A percentile compares a stretch with the other conserved stretches of the same genome.
Evolutionary conservation across 2,888 invertebrate genomes (phyloP).

Genomic region (Dione juno): DNA sequence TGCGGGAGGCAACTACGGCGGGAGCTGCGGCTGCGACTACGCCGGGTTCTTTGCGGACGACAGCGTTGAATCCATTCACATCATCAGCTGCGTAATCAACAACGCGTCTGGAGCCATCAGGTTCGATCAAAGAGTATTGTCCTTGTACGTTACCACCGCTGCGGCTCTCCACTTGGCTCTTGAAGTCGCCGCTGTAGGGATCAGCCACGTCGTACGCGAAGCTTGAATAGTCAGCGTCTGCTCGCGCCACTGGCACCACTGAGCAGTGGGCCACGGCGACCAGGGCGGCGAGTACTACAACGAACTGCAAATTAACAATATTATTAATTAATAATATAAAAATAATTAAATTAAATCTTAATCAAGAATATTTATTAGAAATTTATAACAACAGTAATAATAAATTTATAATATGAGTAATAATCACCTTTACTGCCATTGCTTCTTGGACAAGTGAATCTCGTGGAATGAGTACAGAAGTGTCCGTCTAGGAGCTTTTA

Average conservation of each 20-base stretch:
- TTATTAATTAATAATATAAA: conserved; percentile 33
- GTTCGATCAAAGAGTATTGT: conserved; percentile 80
- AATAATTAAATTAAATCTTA: not conserved
- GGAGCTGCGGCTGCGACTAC: conserved; percentile 56
- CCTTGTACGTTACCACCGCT: conserved; percentile 85
- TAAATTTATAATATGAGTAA: not conserved
- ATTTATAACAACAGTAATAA: not conserved
- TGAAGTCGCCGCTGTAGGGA: conserved; percentile 79
- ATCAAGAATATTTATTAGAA: not conserved
- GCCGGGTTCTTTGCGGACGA: conserved; percentile 80
- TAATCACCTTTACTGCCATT: conserved; percentile 79
- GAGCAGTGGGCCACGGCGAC: conserved; percentile 70
- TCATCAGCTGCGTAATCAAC: conserved; percentile 83
- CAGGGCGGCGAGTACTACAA: conserved; percentile 69
- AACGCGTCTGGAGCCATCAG: conserved; percentile 86
- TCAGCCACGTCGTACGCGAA: conserved; percentile 78
- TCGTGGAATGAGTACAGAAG: conserved; percentile 71
- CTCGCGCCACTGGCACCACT: conserved; percentile 73
- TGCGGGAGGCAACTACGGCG: conserved; percentile 42
- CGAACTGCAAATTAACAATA: conserved; percentile 63
- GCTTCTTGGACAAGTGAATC: conserved; percentile 66
- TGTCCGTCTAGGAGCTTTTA: conserved; percentile 65
- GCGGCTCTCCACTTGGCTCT: conserved; percentile 85
- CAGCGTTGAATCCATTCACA: conserved; percentile 80
- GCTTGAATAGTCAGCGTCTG: conserved; percentile 71